Conservation (phyloP, 2,797 vertebrate species). For the Paratrypauchen microcephalus region DNA sequence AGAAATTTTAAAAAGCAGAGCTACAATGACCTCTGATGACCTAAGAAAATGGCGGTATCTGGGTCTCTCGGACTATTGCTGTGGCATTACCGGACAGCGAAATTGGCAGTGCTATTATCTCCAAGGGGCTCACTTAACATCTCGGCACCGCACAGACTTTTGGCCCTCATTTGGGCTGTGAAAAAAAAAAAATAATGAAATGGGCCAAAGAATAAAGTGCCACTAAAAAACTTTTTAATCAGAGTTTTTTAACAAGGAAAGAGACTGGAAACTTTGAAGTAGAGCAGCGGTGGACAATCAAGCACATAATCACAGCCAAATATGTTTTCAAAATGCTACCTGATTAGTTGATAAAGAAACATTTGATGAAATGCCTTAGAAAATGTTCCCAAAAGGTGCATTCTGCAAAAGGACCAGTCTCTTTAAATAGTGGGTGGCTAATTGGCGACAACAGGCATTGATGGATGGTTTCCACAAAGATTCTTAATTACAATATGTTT, state of each 20-base stretch:
- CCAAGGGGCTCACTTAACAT: constrained; percentile 35
- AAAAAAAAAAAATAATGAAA: constrained; percentile 11
- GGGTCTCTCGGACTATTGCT: constrained; percentile 38
- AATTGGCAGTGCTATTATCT: constrained; percentile 23
- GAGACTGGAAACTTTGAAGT: not conserved
- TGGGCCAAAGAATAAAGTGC: constrained; percentile 3
- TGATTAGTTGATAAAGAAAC: not conserved
- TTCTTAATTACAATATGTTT: constrained; percentile 17
- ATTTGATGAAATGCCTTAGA: not conserved
- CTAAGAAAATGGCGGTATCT: constrained; percentile 17
- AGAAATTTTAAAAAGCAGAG: constrained; percentile 32
- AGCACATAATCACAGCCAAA: not conserved
- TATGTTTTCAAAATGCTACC: constrained; percentile 3
- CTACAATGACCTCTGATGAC: constrained; percentile 55
- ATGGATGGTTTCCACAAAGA: constrained; percentile 28
- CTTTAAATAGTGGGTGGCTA: constrained; percentile 9
- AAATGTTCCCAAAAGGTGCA: not conserved
- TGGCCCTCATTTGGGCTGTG: constrained; percentile 25
- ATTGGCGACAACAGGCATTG: constrained; percentile 23
- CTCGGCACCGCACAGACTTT: constrained; percentile 19
- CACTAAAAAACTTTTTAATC: constrained; percentile 16
- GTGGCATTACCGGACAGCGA: constrained; percentile 25
- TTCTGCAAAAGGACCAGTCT: not conserved
- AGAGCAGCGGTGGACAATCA: not conserved
- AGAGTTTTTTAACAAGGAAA: constrained; percentile 5